phyloP scores from a whole-genome alignment of 2,888 invertebrate species.

The Polia nebulosa region DNA sequence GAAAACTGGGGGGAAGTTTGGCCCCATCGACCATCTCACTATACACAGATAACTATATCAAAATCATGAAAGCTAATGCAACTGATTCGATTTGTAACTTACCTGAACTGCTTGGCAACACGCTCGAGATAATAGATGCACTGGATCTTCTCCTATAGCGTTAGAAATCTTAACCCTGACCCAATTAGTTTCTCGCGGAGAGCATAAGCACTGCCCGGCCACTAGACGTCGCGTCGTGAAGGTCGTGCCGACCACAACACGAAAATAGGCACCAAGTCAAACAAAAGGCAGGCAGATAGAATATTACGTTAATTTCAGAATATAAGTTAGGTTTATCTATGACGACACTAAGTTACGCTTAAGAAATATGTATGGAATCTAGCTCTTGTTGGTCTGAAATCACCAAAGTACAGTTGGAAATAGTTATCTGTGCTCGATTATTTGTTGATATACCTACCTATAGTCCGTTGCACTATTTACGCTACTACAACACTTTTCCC shows the following conservation, averaged over 20 bases:
- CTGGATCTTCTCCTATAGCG: not conserved
- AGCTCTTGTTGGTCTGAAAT: not conserved
- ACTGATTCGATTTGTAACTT: not conserved
- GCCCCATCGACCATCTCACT: too few species aligned
- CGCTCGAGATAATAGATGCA: not conserved
- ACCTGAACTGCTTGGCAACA: not conserved
- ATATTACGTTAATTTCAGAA: slow-evolving; percentile 21
- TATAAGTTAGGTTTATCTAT: slow-evolving; percentile 4
- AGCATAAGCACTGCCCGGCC: slow-evolving; percentile 42
- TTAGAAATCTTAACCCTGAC: slow-evolving; percentile 49
- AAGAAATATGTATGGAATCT: not conserved
- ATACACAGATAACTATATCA: too few species aligned
- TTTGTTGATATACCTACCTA: too few species aligned
- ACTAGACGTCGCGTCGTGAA: slow-evolving; percentile 56
- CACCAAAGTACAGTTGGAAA: not conserved
- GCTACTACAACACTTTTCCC: too few species aligned
- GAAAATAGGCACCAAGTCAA: slow-evolving; percentile 40
- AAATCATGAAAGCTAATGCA: not conserved
- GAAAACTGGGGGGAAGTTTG: too few species aligned
- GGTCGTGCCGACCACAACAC: slow-evolving; percentile 30
- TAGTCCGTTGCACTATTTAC: too few species aligned
- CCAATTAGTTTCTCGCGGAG: slow-evolving; percentile 45
- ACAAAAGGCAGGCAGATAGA: slow-evolving; percentile 9
- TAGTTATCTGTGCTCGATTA: not conserved
- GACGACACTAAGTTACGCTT: not conserved